Percentiles rank a stretch among this genome's conserved stretches.
Evolutionary conservation across 2,888 invertebrate genomes (phyloP).

Genomic region (Mimumesa dahlbomi): DNA sequence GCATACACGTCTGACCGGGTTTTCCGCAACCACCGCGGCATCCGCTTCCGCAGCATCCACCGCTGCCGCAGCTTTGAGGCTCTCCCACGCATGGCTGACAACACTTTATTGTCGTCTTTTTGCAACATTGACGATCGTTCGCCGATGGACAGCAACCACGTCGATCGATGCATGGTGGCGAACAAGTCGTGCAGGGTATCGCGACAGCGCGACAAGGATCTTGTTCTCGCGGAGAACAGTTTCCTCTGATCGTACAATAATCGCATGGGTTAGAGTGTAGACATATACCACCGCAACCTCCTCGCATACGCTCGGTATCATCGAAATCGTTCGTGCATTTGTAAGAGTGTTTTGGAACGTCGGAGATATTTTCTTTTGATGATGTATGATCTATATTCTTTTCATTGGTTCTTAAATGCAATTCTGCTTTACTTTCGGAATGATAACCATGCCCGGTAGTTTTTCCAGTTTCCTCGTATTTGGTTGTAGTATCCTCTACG

Average conservation of each 20-base stretch:
- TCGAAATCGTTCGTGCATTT: conserved; percentile 40
- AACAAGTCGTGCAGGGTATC: conserved; percentile 25
- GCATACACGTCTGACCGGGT: conserved; percentile 68
- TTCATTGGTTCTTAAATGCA: conserved; percentile 21
- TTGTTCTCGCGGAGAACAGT: conserved; percentile 32
- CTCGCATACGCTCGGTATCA: conserved; percentile 66
- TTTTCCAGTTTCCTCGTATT: conserved; percentile 34
- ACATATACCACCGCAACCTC: conserved; percentile 65
- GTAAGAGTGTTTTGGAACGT: conserved; percentile 22
- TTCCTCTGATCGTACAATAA: background rate
- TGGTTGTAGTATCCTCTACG: conserved; percentile 16
- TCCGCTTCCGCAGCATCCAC: conserved; percentile 73
- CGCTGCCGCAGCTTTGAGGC: conserved; percentile 63
- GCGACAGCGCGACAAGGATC: conserved; percentile 33
- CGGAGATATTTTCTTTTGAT: conserved; percentile 17
- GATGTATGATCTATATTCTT: conserved; percentile 30
- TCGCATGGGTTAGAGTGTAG: background rate
- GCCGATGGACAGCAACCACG: conserved; percentile 63
- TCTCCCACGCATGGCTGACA: conserved; percentile 55
- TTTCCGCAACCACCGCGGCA: conserved; percentile 72
- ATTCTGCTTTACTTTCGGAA: conserved; percentile 11
- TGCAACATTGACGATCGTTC: conserved; percentile 58
- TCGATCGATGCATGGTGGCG: conserved; percentile 57
- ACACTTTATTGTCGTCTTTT: conserved; percentile 50
- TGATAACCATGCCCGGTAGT: conserved; percentile 14